Conservation (phyloP, 2,113 vertebrate species). For the Tangachromis dhanisi region DNA sequence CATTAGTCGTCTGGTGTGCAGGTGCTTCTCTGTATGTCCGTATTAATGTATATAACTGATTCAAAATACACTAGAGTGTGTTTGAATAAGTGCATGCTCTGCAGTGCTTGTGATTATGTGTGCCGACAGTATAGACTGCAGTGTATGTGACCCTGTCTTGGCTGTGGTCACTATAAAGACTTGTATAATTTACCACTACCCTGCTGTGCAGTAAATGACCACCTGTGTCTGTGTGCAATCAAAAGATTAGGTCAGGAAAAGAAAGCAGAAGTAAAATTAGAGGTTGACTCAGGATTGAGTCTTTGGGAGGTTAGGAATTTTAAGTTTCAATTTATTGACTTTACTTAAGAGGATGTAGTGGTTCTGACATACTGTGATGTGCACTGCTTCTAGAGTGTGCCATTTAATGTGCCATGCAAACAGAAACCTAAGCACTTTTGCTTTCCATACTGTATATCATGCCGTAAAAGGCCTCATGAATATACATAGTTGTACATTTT, state of each 20-base stretch:
- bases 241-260: neutral
- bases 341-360: neutral
- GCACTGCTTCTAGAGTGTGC: neutral
- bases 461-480: neutral
- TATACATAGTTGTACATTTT: neutral
- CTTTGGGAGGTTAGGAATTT: neutral
- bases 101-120: neutral
- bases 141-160: neutral
- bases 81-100: neutral
- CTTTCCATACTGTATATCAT: neutral
- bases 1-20: neutral
- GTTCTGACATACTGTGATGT: neutral
- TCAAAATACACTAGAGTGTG: neutral
- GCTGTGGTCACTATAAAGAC: neutral
- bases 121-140: neutral
- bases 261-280: neutral
- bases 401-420: neutral
- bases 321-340: neutral
- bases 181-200: slow-evolving; percentile 18
- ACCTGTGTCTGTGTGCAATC: neutral
- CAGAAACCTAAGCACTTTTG: neutral
- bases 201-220: slow-evolving; percentile 2
- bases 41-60: neutral
- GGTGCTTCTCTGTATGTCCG: neutral
- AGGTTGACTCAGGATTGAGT: neutral